Base-by-base conservation (phyloP, 1,140 invertebrate genomes). In the Sitobion miscanthi region DNA sequence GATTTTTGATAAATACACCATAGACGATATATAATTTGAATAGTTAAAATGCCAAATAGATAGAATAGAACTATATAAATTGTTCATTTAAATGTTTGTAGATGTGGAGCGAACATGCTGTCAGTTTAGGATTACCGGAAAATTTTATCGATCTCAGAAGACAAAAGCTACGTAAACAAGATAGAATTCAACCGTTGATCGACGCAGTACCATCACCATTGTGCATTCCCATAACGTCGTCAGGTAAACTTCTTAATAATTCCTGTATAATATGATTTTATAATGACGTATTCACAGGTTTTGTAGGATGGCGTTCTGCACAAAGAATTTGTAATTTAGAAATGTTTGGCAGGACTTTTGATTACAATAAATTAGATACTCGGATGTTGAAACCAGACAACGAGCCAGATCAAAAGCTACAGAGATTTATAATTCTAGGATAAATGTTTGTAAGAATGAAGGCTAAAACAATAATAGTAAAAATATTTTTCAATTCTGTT, bases 291-390 rank as follows among this genome's bases (percentile, higher is more conserved):
- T 86, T 47, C 1, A 95, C 95, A 94, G 95, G 95, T 38, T 94
- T 95, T 93, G 93, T 96, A 90, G 96, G 95, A 45, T 95, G 95
- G 95, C 95, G 95, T 93, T 95, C 95, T 62, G 95, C 95, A 30
- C 93, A 94, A n/a, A 87, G 92, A 25, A 94, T 95, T 93, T 94
- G 95, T 88, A 94, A 94, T 94, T 93, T 96, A 54, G 95, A 96
- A 94, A 94, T 95, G 45, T 94, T 94, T 23, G 95, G 95, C 30
- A 95, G 94, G 20, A 94, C 95, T 83, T 95, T 95, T 94, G 94
- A 95, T 17, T 94, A 94, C 90, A 94, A 94, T 52, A 96, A 95
- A 25, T 94, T 95, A 23, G 93, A 94, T n/a, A 93, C 94, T 35
- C 88, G 69, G 38, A 62, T 93, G 52, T 54, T 91, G 47, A 69